Base-by-base conservation (phyloP, 2,888 invertebrate species). In the Rhagium mordax region DNA sequence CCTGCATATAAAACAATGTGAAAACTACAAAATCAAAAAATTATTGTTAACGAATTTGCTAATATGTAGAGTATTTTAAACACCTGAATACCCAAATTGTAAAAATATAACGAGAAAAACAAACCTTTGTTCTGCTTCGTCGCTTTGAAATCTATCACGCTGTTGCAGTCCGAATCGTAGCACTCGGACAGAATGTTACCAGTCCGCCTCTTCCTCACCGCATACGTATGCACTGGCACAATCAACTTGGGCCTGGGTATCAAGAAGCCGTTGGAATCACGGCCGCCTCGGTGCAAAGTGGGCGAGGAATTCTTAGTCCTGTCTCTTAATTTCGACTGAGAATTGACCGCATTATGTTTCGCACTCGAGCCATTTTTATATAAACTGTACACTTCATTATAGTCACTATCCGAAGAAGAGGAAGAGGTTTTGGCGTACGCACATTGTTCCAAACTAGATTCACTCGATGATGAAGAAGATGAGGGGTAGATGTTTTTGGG, bases 151-250 rank as follows among this genome's bases (percentile, higher is more conserved):
- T 70, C 71, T 67, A 61, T 64, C 4, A 65, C 70, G 16, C 68
- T 74, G 68, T 71, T 74, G 59, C 74, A 75, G 66, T 76, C 72
- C 13, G 79, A 75, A 67, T 78, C 78, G 47, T 72, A 74, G 69
- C 78, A 78, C 70, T 79, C 78, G 3, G 78, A 72, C 65, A 78
- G 67, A 55, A 78, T 62, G 87, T 95, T 95, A 8, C 96, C 96
- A 49, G 96, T 96, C 80, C 95, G 90, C 75, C 96, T 90, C 84
- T 94, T 93, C 78, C 95, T 90, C 75, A 93, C 91, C 70, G 95
- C 96, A 85, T 96, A 96, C 24, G 96, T 95, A 89, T 96, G 96
- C 75, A 96, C 94, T 68, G 96, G 96, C 79, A 96, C 96, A 84
- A 96, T 95, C 81, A 96, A 90, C 84, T 95, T 93, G 33, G 96